Conservation (phyloP, 2,797 vertebrate genomes). For the Vespertilio murinus region DNA sequence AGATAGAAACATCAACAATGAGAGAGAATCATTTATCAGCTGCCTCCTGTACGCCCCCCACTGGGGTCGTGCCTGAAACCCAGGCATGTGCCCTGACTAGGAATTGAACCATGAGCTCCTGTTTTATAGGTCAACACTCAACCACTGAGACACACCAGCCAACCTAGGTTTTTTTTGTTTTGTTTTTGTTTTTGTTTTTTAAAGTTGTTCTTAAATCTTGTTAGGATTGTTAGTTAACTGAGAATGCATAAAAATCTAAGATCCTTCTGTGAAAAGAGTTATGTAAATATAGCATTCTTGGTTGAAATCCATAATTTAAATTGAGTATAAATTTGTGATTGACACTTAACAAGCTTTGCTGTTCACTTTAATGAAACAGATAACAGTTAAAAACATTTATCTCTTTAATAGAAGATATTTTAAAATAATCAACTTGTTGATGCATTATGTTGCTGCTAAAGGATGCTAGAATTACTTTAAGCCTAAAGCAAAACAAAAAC, state of each 20-base stretch:
- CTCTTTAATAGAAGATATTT: not conserved
- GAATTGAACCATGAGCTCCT: too few species aligned
- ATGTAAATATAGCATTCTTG: not conserved
- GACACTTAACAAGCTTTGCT: not conserved
- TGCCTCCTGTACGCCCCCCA: too few species aligned
- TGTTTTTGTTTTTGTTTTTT: too few species aligned
- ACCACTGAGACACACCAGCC: too few species aligned
- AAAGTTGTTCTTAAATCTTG: slow-evolving; percentile 26
- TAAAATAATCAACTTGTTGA: slow-evolving; percentile 3
- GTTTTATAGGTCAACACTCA: too few species aligned
- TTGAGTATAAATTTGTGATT: not conserved
- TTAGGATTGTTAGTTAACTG: slow-evolving; percentile 38
- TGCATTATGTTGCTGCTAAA: slow-evolving; percentile 43
- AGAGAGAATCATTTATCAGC: too few species aligned
- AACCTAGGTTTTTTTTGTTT: not conserved
- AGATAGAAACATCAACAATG: too few species aligned
- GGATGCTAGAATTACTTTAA: slow-evolving; percentile 7
- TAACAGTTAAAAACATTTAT: slow-evolving; percentile 9
- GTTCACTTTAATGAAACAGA: slow-evolving; percentile 38
- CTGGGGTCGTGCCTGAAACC: too few species aligned
- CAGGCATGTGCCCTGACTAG: too few species aligned
- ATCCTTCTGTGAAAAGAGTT: not conserved
- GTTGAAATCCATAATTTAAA: slow-evolving; percentile 49
- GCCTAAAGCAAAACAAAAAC: slow-evolving; percentile 9
- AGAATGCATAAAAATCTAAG: not conserved